These are phyloP conservation scores for Halictus ligatus DNA, from an alignment of 2,888 invertebrate species.

Conservation along the genomic window DNA sequence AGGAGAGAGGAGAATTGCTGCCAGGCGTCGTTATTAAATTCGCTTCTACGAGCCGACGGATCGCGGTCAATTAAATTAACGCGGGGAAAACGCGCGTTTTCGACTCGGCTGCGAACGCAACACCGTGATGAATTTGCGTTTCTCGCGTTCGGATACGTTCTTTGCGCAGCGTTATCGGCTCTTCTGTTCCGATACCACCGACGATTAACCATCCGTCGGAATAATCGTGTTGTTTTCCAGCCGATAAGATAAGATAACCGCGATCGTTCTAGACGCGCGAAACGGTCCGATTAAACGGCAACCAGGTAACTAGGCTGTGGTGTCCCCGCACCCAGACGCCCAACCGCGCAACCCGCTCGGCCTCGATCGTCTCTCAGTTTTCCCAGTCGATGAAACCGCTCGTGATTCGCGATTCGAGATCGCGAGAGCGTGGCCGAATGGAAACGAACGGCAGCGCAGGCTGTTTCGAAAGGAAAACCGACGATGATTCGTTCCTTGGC, in stretches of 20 bases:
- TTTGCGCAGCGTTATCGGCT: conserved; percentile 54
- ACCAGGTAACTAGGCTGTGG: neutral
- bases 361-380: neutral
- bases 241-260: conserved; percentile 71
- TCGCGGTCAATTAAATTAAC: conserved; percentile 15
- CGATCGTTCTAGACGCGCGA: conserved; percentile 22
- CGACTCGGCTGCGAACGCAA: neutral
- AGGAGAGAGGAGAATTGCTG: neutral
- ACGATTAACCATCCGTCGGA: conserved; percentile 54
- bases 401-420: neutral
- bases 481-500: conserved; percentile 1
- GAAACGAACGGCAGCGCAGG: conserved; percentile 23
- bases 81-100: neutral
- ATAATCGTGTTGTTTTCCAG: conserved; percentile 63
- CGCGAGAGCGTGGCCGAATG: conserved; percentile 53
- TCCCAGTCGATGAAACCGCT: neutral
- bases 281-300: conserved; percentile 2
- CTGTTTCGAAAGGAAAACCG: conserved; percentile 36
- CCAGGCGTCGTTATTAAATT: conserved; percentile 4
- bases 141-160: conserved; percentile 33
- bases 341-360: neutral
- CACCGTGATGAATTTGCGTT: neutral
- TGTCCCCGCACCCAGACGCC: neutral
- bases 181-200: conserved; percentile 47
- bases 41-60: conserved; percentile 12